Evolutionary conservation across 1,140 invertebrate genomes (phyloP).

Genomic region (Capitella teleta): DNA sequence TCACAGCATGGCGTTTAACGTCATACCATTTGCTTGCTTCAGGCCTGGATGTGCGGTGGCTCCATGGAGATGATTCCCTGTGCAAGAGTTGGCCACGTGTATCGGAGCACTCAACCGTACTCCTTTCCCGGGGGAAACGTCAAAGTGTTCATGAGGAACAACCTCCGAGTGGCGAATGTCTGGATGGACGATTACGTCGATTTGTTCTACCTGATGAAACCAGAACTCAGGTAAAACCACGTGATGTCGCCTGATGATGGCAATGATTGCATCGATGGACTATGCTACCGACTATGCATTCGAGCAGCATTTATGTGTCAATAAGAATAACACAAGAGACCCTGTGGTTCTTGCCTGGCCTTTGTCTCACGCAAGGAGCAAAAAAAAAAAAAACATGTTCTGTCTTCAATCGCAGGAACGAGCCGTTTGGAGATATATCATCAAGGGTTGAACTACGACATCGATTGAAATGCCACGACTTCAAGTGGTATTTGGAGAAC

Average conservation of each 20-base stretch:
- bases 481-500: constrained; percentile 16
- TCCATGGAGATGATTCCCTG: constrained; percentile 87
- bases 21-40: constrained; percentile 19
- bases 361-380: too few species aligned
- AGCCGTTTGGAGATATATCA: constrained; percentile 87
- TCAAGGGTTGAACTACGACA: constrained; percentile 48
- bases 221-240: constrained; percentile 4
- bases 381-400: too few species aligned
- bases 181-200: constrained; percentile 87
- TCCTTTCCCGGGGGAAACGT: constrained; percentile 17
- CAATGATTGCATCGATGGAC: too few species aligned
- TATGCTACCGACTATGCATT: too few species aligned
- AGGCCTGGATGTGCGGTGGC: constrained; percentile 95
- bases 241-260: not conserved
- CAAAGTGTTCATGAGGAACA: constrained; percentile 36
- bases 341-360: too few species aligned
- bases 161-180: constrained; percentile 44
- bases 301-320: too few species aligned
- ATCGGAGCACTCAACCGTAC: constrained; percentile 51
- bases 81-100: constrained; percentile 92
- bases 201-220: constrained; percentile 22
- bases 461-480: constrained; percentile 13
- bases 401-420: too few species aligned
- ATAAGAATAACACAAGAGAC: too few species aligned
- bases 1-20: too few species aligned